Evolutionary conservation across 2,797 vertebrate genomes (phyloP), one percentile per base, ranked within the genome.

Genomic region (Scomberomorus guttatus): DNA sequence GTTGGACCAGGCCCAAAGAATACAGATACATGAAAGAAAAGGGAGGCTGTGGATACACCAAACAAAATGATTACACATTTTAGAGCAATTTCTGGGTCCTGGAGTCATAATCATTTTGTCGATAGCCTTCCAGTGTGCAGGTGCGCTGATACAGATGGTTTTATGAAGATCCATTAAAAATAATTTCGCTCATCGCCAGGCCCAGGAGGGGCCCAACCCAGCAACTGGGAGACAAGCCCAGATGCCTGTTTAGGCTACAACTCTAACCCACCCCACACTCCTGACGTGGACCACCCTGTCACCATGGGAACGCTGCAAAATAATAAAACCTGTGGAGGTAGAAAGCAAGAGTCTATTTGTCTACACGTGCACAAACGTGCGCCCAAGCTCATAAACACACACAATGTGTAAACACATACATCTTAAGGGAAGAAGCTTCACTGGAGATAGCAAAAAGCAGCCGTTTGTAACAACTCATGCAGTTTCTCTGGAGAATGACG

Each of bases 91-190:
- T 94, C 90, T 89, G 88, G 94, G 89, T 94, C 92, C 92, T 80
- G 93, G 89, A 86, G 93, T 93, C 89, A 87, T 96, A 95, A 95
- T 95, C 94, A 95, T 93, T 95, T 90, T 94, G 95, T 95, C 95
- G 83, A 96, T 96, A 95, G 94, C 91, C 90, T 93, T 95, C 92
- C 92, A 94, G 93, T 91, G 93, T 95, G 94, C 95, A 95, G 95
- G 94, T 95, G 95, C 87, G 80, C 93, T 77, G 92, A 92, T 95
- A 95, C 94, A 95, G 95, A 95, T 95, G 95, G 93, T 95, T 95
- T 96, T 95, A 96, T 95, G 94, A 95, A 95, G 94, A 95, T 93
- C 95, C 94, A 95, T 95, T 95, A 95, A 95, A 95, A 95, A 95
- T 96, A 93, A 96, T 95, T 95, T 93, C 67, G 90, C 93, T 94